Evolutionary conservation across 2,113 vertebrate species (phyloP), one percentile per base, ranked within the genome.

Genomic region (Oncorhynchus gorbuscha): DNA sequence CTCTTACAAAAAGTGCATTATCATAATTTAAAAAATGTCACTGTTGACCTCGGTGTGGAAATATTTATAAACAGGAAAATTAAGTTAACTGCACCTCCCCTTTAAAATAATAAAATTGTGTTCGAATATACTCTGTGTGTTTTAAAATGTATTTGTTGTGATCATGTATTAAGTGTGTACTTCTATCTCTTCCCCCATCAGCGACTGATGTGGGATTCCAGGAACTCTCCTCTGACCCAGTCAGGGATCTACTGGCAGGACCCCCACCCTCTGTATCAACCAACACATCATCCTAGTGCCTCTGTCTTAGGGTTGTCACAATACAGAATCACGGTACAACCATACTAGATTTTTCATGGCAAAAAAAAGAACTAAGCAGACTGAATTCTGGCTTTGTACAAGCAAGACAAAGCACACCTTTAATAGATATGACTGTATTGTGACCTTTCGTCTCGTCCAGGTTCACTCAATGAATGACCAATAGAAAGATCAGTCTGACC

Each of bases 121-220:
- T 45, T 39, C 0, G 30, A 32, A 4, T 32, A 32, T 32, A 32
- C 4, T 32, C 4, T 0, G 5, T 39, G 8, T 39, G 2, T 39
- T 39, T 39, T 39, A 39, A 28, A 28, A 28, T 12, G 7, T 67
- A 62, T n/a, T 71, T 64, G 76, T 1, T 77, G 9, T 48, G 22
- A 5, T 49, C 3, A 16, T 28, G 7, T 67, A 59, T 22, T 71
- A 62, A 4, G 48, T 76, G 5, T 64, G 5, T 8, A 3, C 32
- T 30, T 48, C 24, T 69, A 58, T 26, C 5, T 1, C 5, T 68
- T 68, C 82, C 73, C 71, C 3, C 39, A 14, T 45, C 81, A 94
- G 93, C 81, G 35, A 79, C 84, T 55, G 79, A 83, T 3, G 90
- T 90, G 11, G 93, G 92, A 76, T 82, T 94, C 76, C 84, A 89